Conservation (phyloP, 23 tunicate genomes). For the Ciona savignyi region DNA sequence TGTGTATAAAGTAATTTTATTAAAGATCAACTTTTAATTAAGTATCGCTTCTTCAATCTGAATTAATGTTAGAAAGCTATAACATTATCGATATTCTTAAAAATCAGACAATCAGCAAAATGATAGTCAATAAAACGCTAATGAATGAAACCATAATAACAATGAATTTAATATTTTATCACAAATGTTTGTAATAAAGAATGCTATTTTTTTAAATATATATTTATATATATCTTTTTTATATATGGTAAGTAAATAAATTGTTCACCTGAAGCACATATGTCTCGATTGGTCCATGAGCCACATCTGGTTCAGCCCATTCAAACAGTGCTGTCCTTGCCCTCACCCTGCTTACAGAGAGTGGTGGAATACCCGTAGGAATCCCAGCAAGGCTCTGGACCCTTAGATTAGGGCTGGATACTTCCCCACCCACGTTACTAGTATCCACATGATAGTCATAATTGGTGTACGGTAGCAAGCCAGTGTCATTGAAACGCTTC, state of each 20-base stretch:
- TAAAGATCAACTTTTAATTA: no score
- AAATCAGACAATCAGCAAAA: no score
- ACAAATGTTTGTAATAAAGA: no score
- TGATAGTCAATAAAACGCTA: no score
- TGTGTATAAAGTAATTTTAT: no score
- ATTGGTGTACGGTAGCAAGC: slow-evolving; percentile 73
- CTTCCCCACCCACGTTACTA: slow-evolving; percentile 78
- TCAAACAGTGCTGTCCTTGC: slow-evolving; percentile 39
- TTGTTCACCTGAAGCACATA: slow-evolving; percentile 74
- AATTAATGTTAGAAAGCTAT: no score
- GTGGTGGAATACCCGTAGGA: slow-evolving; percentile 89
- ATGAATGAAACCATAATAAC: no score
- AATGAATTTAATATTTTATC: no score
- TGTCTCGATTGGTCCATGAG: slow-evolving; percentile 93
- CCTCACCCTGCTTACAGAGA: slow-evolving; percentile 39
- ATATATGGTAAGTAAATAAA: neutral
- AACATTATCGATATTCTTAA: no score
- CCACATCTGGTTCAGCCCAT: slow-evolving; percentile 90
- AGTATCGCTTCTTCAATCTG: no score
- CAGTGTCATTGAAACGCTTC: slow-evolving; percentile 64
- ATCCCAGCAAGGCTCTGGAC: slow-evolving; percentile 70
- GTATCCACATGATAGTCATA: slow-evolving; percentile 78
- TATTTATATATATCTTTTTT: neutral
- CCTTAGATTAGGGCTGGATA: slow-evolving; percentile 32
- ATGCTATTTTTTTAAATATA: no score